These are phyloP conservation scores for Siniperca obscura DNA, from an alignment of 2,797 vertebrate species.

Conservation along the genomic window DNA sequence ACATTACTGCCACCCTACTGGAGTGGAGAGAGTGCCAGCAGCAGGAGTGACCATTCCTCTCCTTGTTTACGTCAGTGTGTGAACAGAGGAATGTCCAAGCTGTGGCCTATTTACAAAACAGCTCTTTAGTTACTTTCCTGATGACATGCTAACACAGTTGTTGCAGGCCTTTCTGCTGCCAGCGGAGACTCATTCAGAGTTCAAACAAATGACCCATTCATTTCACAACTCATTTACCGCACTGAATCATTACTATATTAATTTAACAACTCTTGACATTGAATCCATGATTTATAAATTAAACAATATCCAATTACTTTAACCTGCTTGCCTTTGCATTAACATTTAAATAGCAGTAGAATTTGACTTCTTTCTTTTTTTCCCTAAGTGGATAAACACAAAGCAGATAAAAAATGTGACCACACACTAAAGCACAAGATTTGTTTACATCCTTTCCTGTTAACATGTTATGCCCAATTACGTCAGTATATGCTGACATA, in stretches of 20 bases:
- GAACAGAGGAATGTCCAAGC: conserved; percentile 75
- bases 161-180: conserved; percentile 15
- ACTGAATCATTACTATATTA: neutral
- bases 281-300: neutral
- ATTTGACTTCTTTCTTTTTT: too few species aligned
- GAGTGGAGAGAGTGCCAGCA: conserved; percentile 62
- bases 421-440: neutral
- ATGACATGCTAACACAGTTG: conserved; percentile 59
- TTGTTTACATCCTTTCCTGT: conserved; percentile 20
- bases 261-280: neutral
- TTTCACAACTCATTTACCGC: neutral
- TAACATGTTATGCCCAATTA: conserved; percentile 17
- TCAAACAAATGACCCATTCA: conserved; percentile 9
- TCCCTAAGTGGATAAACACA: neutral
- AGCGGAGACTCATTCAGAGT: conserved; percentile 3
- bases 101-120: conserved; percentile 77
- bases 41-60: conserved; percentile 63
- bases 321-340: neutral
- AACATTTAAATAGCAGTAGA: neutral
- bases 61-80: conserved; percentile 71
- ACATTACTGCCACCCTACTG: conserved; percentile 81
- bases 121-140: conserved; percentile 62
- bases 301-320: neutral
- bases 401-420: neutral
- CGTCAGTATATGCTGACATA: conserved; percentile 33